These are phyloP conservation scores for Gastrophysa polygoni DNA, from an alignment of 2,888 invertebrate species.

Conservation along the genomic window DNA sequence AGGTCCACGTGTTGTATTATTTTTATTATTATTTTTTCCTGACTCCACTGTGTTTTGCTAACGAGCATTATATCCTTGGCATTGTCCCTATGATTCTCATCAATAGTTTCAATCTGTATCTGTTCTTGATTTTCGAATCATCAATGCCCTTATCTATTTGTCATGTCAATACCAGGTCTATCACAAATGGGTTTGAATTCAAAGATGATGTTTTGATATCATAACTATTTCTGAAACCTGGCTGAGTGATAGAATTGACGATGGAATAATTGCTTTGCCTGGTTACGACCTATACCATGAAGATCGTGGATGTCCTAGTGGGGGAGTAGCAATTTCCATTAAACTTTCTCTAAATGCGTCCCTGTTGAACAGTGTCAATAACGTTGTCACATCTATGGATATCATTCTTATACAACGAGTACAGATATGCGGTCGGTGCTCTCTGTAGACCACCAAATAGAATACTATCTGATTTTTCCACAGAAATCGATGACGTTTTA, in stretches of 20 bases:
- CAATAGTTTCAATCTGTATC: not conserved
- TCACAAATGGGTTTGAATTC: conserved; percentile 4
- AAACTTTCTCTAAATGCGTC: not conserved
- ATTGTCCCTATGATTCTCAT: too few relatives aligned
- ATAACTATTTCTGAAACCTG: not conserved
- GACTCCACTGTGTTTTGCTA: too few relatives aligned
- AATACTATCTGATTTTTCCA: not conserved
- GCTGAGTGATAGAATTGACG: conserved; percentile 3
- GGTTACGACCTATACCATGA: not conserved
- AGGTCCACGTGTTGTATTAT: not conserved
- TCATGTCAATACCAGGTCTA: conserved; percentile 1
- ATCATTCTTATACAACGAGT: not conserved
- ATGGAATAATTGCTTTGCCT: not conserved
- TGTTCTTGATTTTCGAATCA: not conserved
- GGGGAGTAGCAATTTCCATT: not conserved
- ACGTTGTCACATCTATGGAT: conserved; percentile 7
- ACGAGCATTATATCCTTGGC: too few relatives aligned
- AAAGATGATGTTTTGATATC: not conserved
- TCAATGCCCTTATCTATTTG: not conserved
- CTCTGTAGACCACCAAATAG: conserved; percentile 6
- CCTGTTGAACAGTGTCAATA: not conserved
- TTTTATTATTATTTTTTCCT: too few relatives aligned
- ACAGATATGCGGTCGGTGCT: conserved; percentile 5
- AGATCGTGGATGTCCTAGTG: not conserved
- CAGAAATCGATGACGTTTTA: conserved; percentile 3